Base-by-base conservation (phyloP, 1,140 invertebrate genomes). In the Hormaphis cornu region DNA sequence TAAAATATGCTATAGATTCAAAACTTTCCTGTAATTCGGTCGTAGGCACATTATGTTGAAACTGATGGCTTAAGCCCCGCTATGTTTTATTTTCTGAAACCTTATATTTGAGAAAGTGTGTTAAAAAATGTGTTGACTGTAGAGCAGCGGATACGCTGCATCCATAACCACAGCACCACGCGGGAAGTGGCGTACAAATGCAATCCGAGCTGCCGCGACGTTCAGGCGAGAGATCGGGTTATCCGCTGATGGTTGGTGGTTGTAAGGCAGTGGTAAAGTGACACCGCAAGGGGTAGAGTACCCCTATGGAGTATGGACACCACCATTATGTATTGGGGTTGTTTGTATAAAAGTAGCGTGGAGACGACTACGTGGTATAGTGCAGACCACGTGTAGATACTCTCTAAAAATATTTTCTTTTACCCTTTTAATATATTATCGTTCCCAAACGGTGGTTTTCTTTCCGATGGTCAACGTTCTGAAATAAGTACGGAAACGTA, bases 401-500 rank as follows among this genome's bases (percentile, higher is more conserved):
- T n/a, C n/a, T n/a, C 61, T 66, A 50, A 66, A 66, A 66, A 66
- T 50, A 44, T 66, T 66, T 66, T 66, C 61, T 35, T 66, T 48
- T 35, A 6, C 40, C 46, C 18, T 61, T 26, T 30, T 24, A 18
- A 7, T 58, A 7, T 58, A 24, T 58, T 58, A 10, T 7, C 4
- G n/a, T 20, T 6, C 12, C 44, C 6, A 1, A n/a, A n/a, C n/a
- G 10, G 28, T 30, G n/a, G 42, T 28, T 63, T 44, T 46, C 28
- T 28, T 28, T 63, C 16, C 22, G 9, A 37, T 22, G 22, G 22
- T 8, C 40, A 61, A 48, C 28, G 59, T 48, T 18, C 42, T 42
- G 59, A 63, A 63, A 63, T 28, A 12, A 2, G 28, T 46, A 10
- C 42, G n/a, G n/a, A n/a, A n/a, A n/a, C n/a, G n/a, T n/a, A n/a